Evolutionary conservation across 1,140 invertebrate genomes (phyloP).

Genomic region (Leucophenga varia): DNA sequence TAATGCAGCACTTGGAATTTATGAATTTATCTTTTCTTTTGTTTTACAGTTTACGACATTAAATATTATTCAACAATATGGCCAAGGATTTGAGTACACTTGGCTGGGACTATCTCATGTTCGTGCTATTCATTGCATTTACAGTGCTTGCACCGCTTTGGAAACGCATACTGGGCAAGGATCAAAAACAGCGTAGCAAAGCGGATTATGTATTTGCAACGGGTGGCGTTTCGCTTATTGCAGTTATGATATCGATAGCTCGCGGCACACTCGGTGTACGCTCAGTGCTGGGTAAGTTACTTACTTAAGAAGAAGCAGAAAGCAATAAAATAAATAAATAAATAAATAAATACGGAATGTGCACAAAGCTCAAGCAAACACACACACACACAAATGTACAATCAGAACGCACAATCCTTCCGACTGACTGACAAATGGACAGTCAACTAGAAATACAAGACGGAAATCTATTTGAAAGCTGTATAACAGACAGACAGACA

Average conservation of each 20-base stretch:
- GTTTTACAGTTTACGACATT: no score
- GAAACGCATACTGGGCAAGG: slow-evolving; percentile 66
- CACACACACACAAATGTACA: no score
- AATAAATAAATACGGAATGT: no score
- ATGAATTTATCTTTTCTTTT: slow-evolving; percentile 14
- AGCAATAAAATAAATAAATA: no score
- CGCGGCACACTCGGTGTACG: slow-evolving; percentile 77
- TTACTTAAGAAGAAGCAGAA: no score
- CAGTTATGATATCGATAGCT: slow-evolving; percentile 81
- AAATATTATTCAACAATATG: slow-evolving; percentile 59
- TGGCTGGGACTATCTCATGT: slow-evolving; percentile 74
- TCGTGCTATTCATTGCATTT: slow-evolving; percentile 69
- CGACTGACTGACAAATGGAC: no score
- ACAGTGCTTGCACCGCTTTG: slow-evolving; percentile 74
- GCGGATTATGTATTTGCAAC: slow-evolving; percentile 72
- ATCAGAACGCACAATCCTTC: no score
- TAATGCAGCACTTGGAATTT: slow-evolving; percentile 30
- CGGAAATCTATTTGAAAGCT: no score
- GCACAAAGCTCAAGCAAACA: no score
- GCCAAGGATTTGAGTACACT: slow-evolving; percentile 60
- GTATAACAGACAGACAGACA: no score
- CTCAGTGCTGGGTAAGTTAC: slow-evolving; percentile 70
- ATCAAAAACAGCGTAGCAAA: slow-evolving; percentile 68
- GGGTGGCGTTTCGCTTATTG: slow-evolving; percentile 70
- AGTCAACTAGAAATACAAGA: no score